phyloP scores from a whole-genome alignment of 1,140 invertebrate genomes.

The Pentalonia nigronervosa region DNA sequence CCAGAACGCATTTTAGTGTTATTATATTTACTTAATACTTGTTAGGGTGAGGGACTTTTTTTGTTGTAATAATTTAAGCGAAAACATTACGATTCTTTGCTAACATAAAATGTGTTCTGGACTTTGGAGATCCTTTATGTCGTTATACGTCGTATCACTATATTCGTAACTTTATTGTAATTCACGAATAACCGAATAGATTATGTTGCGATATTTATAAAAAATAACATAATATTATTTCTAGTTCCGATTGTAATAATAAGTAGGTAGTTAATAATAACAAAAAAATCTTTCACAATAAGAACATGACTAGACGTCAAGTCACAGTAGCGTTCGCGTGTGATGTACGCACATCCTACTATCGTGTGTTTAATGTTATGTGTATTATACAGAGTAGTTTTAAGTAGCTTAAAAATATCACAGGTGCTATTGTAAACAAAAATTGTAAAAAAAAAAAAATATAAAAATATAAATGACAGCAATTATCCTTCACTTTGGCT shows the following conservation, averaged over 20 bases:
- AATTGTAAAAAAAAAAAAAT: not conserved
- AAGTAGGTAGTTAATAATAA: not conserved
- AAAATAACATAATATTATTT: not conserved
- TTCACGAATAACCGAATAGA: not conserved
- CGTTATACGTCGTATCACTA: not conserved
- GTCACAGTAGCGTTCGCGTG: constrained; percentile 28
- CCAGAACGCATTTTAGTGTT: constrained; percentile 55
- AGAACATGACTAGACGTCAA: not conserved
- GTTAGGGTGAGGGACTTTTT: constrained; percentile 46
- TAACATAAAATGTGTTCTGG: constrained; percentile 37
- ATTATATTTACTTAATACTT: constrained; percentile 55
- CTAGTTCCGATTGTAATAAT: not conserved
- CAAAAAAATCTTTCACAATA: not conserved
- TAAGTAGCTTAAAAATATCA: not conserved
- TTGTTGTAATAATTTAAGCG: constrained; percentile 2
- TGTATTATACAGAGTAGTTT: not conserved
- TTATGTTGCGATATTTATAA: not conserved
- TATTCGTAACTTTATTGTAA: not conserved
- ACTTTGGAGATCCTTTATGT: not conserved
- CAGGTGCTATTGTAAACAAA: constrained; percentile 43
- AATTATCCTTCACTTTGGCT: constrained; percentile 32
- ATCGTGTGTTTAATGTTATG: not conserved
- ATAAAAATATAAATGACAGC: constrained; percentile 20
- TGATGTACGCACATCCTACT: not conserved
- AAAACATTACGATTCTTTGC: not conserved